phyloP scores from a whole-genome alignment of 2,888 invertebrate genomes.

The Lingula anatina region DNA sequence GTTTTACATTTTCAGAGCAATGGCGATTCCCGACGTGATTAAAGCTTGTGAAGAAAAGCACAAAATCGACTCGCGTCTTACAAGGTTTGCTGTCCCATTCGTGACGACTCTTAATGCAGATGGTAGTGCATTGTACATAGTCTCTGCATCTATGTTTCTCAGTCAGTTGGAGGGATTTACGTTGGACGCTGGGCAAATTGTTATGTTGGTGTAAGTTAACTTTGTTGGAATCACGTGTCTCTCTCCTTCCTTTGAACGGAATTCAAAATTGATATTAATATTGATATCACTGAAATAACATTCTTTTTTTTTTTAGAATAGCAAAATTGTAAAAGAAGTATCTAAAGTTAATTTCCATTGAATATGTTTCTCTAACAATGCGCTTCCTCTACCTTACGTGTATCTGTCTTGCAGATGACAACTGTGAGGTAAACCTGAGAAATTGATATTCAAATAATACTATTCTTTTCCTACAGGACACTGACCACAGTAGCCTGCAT shows the following conservation, averaged over 20 bases:
- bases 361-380: no score
- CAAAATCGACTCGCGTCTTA: conserved; percentile 28
- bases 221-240: not conserved
- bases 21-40: conserved; percentile 40
- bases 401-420: no score
- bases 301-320: no score
- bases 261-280: no score
- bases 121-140: conserved; percentile 36
- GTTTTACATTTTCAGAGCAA: conserved; percentile 21
- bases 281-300: no score
- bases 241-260: no score
- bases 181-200: conserved; percentile 16
- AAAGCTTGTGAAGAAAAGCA: conserved; percentile 26
- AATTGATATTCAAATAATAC: no score
- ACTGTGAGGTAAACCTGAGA: no score
- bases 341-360: no score
- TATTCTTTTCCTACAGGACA: conserved; percentile 16
- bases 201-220: conserved; percentile 31
- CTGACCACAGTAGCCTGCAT: conserved; percentile 28
- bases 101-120: conserved; percentile 39
- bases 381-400: no score
- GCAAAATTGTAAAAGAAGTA: no score
- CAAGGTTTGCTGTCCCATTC: conserved; percentile 34
- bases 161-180: conserved; percentile 21
- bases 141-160: conserved; percentile 29